phyloP scores from a whole-genome alignment of 2,888 invertebrate genomes.

The Sphinx pinastri region DNA sequence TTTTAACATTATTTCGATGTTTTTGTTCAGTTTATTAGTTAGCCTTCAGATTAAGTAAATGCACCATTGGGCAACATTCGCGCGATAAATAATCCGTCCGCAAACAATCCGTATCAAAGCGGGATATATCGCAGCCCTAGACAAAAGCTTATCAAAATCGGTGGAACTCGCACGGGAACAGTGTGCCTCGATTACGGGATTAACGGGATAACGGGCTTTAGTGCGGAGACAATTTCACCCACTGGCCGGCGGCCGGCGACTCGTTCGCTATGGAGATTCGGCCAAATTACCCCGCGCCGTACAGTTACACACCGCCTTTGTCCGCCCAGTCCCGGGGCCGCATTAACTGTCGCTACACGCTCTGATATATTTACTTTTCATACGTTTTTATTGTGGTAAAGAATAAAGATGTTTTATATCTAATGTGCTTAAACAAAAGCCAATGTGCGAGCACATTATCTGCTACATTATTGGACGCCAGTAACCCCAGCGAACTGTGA shows the following conservation, averaged over 20 bases:
- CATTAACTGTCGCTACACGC: not conserved
- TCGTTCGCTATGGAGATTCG: conserved; percentile 8
- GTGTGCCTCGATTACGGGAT: conserved; percentile 49
- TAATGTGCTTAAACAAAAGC: not conserved
- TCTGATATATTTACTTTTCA: conserved; percentile 5
- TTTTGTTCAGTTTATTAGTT: too few relatives aligned
- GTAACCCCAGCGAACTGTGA: too few relatives aligned
- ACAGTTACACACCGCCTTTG: not conserved
- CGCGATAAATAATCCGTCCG: not conserved
- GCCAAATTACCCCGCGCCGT: conserved; percentile 2
- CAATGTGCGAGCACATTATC: not conserved
- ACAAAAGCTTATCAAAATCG: conserved; percentile 43
- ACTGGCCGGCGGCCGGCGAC: conserved; percentile 1
- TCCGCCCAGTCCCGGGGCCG: not conserved
- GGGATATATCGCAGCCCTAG: conserved; percentile 24
- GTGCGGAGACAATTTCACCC: conserved; percentile 23
- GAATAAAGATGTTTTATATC: not conserved
- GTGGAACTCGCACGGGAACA: conserved; percentile 32
- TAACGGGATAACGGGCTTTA: conserved; percentile 40
- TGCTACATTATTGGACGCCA: not conserved
- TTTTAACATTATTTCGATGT: too few relatives aligned
- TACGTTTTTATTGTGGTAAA: not conserved
- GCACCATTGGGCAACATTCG: not conserved
- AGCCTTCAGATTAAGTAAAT: too few relatives aligned
- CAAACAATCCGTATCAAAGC: not conserved